Percentiles rank a stretch among this genome's conserved stretches.
These are phyloP conservation scores for Bubalus kerabau DNA, from an alignment of 2,113 vertebrate species.

Conservation along the genomic window DNA sequence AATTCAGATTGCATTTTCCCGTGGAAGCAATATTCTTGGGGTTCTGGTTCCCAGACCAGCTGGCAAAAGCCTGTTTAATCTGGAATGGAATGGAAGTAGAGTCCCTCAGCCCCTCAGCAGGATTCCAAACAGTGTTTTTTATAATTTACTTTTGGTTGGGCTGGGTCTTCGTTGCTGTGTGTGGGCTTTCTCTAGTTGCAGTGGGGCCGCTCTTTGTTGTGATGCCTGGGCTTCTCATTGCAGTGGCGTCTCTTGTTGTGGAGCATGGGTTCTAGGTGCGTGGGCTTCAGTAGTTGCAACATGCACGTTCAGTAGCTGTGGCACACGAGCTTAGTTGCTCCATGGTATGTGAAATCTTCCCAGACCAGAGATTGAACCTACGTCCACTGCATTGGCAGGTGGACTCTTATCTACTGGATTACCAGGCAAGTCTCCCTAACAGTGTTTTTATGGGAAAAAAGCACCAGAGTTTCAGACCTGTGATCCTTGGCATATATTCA, in stretches of 20 bases:
- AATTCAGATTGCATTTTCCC: constrained; percentile 58
- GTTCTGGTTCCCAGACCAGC: constrained; percentile 39
- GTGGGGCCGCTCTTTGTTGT: background rate
- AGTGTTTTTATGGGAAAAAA: background rate
- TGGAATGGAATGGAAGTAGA: constrained; percentile 1
- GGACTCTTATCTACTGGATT: background rate
- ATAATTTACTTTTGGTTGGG: background rate
- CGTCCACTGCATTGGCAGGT: background rate
- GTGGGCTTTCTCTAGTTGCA: background rate
- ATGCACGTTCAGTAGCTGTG: background rate
- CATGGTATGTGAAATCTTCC: background rate
- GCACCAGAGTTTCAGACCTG: background rate
- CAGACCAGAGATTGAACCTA: background rate
- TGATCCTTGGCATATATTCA: background rate
- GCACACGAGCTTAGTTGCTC: background rate
- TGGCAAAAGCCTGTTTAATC: constrained; percentile 43
- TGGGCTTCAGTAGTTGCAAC: background rate
- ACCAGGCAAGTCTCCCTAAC: background rate
- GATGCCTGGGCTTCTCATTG: background rate
- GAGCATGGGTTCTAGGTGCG: background rate
- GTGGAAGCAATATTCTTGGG: constrained; percentile 34
- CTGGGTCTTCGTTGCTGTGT: background rate
- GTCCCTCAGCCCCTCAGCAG: background rate
- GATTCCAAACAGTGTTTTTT: background rate
- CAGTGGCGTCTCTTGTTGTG: background rate